Base-by-base conservation (phyloP, 2,797 vertebrate genomes). In the Ambastaia sidthimunki region DNA sequence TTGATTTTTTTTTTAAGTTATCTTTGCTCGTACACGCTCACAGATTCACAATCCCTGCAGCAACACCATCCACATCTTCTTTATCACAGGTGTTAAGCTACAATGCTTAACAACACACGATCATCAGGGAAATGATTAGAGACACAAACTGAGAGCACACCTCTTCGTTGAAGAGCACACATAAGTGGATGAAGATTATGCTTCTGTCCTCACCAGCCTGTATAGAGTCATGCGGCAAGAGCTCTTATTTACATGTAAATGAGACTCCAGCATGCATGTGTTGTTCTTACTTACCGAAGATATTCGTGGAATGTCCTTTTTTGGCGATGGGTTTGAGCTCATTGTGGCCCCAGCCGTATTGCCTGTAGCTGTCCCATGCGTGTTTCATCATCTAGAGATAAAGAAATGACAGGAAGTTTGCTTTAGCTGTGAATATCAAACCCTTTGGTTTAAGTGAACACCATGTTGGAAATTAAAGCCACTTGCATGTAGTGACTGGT, bases 221-320 rank as follows among this genome's bases (percentile, higher is more conserved):
- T 71, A 76, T 28, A 57, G 21, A 80, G 63, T 66, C 68, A 62
- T 37, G 19, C 50, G 1, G 9, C 41, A 21, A 48, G 48, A n/a
- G 11, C 34, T 55, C 48, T 55, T 21, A 83, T 85, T 85, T 80
- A 76, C 77, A 84, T 86, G 74, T 65, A 84, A 82, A 86, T 83
- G 76, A 82, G 67, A 44, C 34, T 31, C 57, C 13, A 57, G 71
- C 67, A 68, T 70, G 63, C 31, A 52, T 48, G 9, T 59, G 31
- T 7, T 59, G 18, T 72, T 82, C 71, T 3, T 88, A 86, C 96
- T 95, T 95, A 99, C 98, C 98, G 82, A 99, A 99, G 92, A 99
- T 98, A 91, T 99, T 99, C 80, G 98, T 98, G 90, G 97, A 96
- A 93, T 99, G 98, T 91, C 98, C 97, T 94, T 99, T 99, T 92